Evolutionary conservation across 2,888 invertebrate genomes (phyloP), one percentile per base, ranked within the genome.

Genomic region (Lymantria dispar): DNA sequence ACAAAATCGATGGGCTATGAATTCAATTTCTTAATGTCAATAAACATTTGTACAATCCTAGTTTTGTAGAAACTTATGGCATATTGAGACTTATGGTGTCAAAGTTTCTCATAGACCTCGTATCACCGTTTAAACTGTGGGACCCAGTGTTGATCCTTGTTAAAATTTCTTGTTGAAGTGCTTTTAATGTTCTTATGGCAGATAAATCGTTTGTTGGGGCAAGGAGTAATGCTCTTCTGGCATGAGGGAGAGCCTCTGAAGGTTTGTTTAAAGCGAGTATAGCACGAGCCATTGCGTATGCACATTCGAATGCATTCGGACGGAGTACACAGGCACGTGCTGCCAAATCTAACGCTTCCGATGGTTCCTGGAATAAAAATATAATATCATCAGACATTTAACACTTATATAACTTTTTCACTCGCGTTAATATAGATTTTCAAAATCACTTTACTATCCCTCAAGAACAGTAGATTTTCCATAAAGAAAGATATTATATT

Each of bases 291-390:
- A 98, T 93, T 3, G 98, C 98, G 83, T 98, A 98, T 68, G 95
- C 97, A 7, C 98, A 98, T 86, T 98, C 98, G 77, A 97, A 98
- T 3, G 97, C 98, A 76, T 95, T 95, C 1, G 97, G 95, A 62
- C 96, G 96, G 55, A 97, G 92, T 44, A 94, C 94, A 36, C 98
- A 93, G 0, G 97, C 98, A 76, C 97, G 95, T 36, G 96, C 95
- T 8, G 98, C 98, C 62, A 98, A 92, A 75, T 98, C 97, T 68
- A 98, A 93, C 0, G 98, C 98, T 85, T 96, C 96, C 60, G 94
- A 93, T 74, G 94, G 94, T 92, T 97, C 96, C 97, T 97, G 83
- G 5, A 78, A 84, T 51, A 58, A 65, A 62, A 52, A 53, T 61
- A 47, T 45, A 10, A 10, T 37, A 3, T 37, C 2, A 38, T 38